Base-by-base conservation (phyloP, 2,888 invertebrate species). In the Orgyia antiqua region DNA sequence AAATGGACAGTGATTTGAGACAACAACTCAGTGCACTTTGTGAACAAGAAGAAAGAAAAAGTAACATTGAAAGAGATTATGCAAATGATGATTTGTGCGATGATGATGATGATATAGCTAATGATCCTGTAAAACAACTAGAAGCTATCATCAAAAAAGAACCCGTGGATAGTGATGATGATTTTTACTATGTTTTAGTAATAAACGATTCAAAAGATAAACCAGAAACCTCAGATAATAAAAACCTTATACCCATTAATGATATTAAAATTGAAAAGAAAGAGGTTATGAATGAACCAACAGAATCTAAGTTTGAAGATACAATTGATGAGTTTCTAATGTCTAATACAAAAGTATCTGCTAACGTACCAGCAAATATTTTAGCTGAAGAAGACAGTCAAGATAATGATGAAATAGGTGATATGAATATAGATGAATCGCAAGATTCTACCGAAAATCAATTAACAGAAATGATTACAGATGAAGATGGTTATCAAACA, bases 121-220 rank as follows among this genome's bases (percentile, higher is more conserved):
- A 70, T 43, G 64, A 82, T 50, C 75, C 80, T 1, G 55, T 76
- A 26, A 83, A 77, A 49, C 77, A 83, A 51, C 52, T 84, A 4
- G 70, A 82, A 40, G 58, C 70, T 27, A 69, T 80, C 3, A 80
- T 86, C 4, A 86, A 84, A 50, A 45, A 59, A 24, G 86, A 86
- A 50, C 80, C 80, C 1, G 59, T 46, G 17, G 86, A 86, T 25
- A 75, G 70, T 50, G 86, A 86, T 46, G 87, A 87, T 61, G 86
- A 87, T 45, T 79, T 54, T 28, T 87, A 84, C 34, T 86, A 86
- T 51, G 84, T 87, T 2, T 64, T 87, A 11, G 84, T 87, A 2
- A 82, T 87, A 37, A 77, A 86, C 51, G 75, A 82, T 29, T 65
- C 68, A 3, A 66, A 72, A 38, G 67, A 74, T 18, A 58, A 65